Conservation (phyloP, 2,113 vertebrate species). For the Hippocampus abdominalis region DNA sequence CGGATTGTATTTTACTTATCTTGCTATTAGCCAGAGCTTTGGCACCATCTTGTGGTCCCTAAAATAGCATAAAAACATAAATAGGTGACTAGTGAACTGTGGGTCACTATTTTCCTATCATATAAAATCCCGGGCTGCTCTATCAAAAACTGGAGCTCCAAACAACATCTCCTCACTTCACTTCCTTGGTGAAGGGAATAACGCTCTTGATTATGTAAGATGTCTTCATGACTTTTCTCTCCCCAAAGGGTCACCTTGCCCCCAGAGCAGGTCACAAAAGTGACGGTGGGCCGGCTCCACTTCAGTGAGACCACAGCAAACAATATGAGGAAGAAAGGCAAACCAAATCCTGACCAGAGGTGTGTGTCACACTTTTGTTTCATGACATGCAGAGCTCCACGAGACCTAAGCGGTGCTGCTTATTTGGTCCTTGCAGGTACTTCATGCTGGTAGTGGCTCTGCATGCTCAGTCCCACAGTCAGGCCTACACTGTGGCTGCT, state of each 20-base stretch:
- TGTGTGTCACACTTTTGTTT: constrained; percentile 32
- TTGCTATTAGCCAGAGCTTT: too few species aligned
- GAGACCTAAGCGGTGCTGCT: neutral
- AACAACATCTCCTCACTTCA: neutral
- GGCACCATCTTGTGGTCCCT: too few species aligned
- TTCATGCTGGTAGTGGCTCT: constrained; percentile 98
- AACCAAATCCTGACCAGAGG: constrained; percentile 98
- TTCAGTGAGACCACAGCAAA: constrained; percentile 98
- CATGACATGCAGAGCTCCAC: too few species aligned
- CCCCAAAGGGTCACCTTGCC: constrained; percentile 84
- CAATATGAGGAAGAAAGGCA: constrained; percentile 99
- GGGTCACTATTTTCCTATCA: too few species aligned
- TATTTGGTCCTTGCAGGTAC: constrained; percentile 75
- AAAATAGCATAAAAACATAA: too few species aligned
- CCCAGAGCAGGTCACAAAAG: constrained; percentile 96
- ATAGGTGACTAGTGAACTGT: too few species aligned
- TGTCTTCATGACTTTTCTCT: constrained; percentile 4
- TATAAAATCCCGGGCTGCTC: too few species aligned
- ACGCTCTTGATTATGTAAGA: neutral
- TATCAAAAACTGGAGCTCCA: neutral
- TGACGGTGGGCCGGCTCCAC: constrained; percentile 93
- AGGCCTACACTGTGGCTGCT: constrained; percentile 92
- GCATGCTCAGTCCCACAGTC: constrained; percentile 91
- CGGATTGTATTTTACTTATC: too few species aligned
- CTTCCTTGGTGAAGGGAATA: neutral